Base-by-base conservation (phyloP, 1,140 invertebrate genomes). In the Steinernema khuongi region DNA sequence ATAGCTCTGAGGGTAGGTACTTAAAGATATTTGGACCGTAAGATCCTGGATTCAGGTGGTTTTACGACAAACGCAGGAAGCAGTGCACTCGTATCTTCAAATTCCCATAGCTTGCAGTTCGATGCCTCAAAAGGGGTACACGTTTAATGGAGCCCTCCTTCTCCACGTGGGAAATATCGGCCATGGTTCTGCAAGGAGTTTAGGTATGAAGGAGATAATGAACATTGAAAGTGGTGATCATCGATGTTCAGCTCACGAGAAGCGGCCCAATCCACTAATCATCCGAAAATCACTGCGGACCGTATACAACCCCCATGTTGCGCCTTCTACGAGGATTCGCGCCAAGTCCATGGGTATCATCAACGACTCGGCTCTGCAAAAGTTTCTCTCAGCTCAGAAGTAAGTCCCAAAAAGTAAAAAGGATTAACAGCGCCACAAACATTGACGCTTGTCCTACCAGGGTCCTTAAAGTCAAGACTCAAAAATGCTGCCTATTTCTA, bases 201-300 rank as follows among this genome's bases (percentile, higher is more conserved):
- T 60, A 4, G 26, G 50, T 60, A 60, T n/a, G 36, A 11, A 11
- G 7, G 7, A 41, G 7, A n/a, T n/a, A n/a, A n/a, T n/a, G n/a
- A n/a, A n/a, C n/a, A n/a, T n/a, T n/a, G n/a, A n/a, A n/a, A n/a
- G n/a, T n/a, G n/a, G n/a, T n/a, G n/a, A n/a, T n/a, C n/a, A n/a
- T n/a, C n/a, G n/a, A n/a, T n/a, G n/a, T 41, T 41, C 36, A 41
- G 36, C 36, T 7, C 36, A 60, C 4, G 50, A 60, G 4, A 60
- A 60, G 19, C 50, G 50, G 14, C 50, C 50, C 7, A 60, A 60
- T 60, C 50, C 50, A n/a, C 22, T 60, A 60, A 60, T 60, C 50
- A 26, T 60, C 19, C 50, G 26, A 26, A 60, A 60, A 60, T 60
- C 50, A 26, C 50, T 60, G 7, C 11, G 11, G 2, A 7, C 7